Percentiles rank a stretch among this genome's conserved stretches.
These are phyloP conservation scores for Andricus grossulariae DNA, from an alignment of 1,140 invertebrate species.

Conservation along the genomic window DNA sequence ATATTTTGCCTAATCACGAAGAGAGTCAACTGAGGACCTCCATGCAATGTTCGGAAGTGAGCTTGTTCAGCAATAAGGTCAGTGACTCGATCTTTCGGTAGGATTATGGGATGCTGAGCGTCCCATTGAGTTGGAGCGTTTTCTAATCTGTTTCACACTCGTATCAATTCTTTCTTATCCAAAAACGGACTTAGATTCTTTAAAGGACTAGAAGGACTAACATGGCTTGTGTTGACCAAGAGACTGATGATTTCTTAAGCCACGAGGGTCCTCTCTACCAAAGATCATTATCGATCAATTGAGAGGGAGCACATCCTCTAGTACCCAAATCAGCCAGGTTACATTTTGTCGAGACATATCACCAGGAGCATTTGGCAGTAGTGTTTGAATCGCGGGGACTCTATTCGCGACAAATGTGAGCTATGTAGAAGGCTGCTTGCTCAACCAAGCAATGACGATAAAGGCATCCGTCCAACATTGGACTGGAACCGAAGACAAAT, in stretches of 20 bases:
- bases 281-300: too few relatives aligned
- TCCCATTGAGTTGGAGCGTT: background rate
- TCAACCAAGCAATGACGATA: conserved; percentile 61
- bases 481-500: too few relatives aligned
- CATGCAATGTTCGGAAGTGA: background rate
- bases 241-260: background rate
- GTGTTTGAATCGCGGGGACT: conserved; percentile 56
- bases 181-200: background rate
- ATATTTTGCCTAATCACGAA: conserved; percentile 6
- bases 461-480: conserved; percentile 60
- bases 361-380: conserved; percentile 38
- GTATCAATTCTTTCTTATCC: background rate
- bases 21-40: too few relatives aligned
- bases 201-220: conserved; percentile 3
- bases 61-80: background rate
- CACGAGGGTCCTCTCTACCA: too few relatives aligned
- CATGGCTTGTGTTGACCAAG: background rate
- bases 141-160: conserved; percentile 9
- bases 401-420: conserved; percentile 64
- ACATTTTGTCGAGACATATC: conserved; percentile 26
- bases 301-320: conserved; percentile 31
- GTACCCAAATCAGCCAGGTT: conserved; percentile 47
- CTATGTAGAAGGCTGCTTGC: conserved; percentile 51
- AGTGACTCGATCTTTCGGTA: background rate
- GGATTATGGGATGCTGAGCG: conserved; percentile 5